Conservation (phyloP, 2,797 vertebrate genomes). For the Octomys mimax region DNA sequence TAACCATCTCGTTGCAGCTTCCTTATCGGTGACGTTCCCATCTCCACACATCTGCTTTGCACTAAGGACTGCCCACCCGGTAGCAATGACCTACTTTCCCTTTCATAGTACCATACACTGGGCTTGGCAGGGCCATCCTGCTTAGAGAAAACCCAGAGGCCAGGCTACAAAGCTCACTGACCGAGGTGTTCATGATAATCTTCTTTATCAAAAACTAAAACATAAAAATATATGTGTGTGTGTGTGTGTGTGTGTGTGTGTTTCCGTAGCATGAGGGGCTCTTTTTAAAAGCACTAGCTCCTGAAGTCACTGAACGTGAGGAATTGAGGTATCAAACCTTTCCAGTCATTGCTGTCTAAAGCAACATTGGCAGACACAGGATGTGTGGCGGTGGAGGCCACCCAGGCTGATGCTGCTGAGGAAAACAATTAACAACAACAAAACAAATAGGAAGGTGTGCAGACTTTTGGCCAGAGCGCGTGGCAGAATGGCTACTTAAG, state of each 20-base stretch:
- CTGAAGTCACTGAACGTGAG: background rate
- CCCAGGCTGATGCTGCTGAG: background rate
- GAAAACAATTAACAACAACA: background rate
- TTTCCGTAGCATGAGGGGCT: background rate
- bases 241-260: background rate
- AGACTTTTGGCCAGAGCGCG: background rate
- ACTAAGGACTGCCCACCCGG: conserved; percentile 53
- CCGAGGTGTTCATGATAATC: background rate
- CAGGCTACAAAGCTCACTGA: background rate
- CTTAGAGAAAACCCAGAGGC: background rate
- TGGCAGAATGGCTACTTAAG: too few species aligned
- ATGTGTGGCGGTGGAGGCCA: rapidly evolving
- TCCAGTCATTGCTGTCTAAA: background rate
- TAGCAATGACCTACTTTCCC: conserved; percentile 76
- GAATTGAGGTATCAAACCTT: background rate
- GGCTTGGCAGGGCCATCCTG: background rate
- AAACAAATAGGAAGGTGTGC: background rate
- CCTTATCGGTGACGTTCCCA: conserved; percentile 59
- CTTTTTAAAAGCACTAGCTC: background rate
- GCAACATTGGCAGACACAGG: background rate
- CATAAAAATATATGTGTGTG: too few species aligned
- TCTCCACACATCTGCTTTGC: conserved; percentile 53
- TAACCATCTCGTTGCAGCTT: conserved; percentile 15
- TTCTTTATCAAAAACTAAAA: conserved; percentile 13
- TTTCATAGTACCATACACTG: conserved; percentile 34